Base-by-base conservation (phyloP, 2,888 invertebrate species). In the Noctua pronuba region DNA sequence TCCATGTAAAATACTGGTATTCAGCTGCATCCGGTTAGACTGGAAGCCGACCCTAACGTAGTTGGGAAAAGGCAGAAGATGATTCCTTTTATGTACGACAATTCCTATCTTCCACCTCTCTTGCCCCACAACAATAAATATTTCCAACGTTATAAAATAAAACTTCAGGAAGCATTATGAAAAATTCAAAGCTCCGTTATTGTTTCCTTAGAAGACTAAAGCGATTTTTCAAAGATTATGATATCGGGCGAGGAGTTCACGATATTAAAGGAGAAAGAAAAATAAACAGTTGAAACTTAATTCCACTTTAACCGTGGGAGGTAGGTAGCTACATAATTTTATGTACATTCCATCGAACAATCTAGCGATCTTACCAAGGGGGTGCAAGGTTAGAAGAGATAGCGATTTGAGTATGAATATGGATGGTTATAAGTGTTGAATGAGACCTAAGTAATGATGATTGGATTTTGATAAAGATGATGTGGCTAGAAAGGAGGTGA, bases 281-380 rank as follows among this genome's bases (percentile, higher is more conserved):
- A 86, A 87, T 83, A 83, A 80, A 77, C 82, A 81, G 78, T 75
- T 73, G 66, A 77, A 86, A 77, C 78, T 84, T 88, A 85, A 90
- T 86, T 73, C 82, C n/a, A 65, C 78, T 67, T 79, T 84, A 85
- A 84, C 84, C 81, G 64, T 18, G 64, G 31, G 65, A 55, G 77
- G 58, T 79, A 77, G 74, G 58, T 79, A 75, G 74, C 60, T 76
- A 84, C 79, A 82, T 90, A 89, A 87, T 90, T 89, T 83, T 85
- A 87, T 86, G 85, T 87, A 84, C 83, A 81, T 85, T 87, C 76
- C 75, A 84, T 88, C 73, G 84, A 86, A 86, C 79, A 84, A 86
- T 85, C 82, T 71, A 86, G 85, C 52, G 75, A 88, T 87, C 81
- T 86, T 82, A 75, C 60, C 31, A 46, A 62, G 71, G 8, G 35